Percentiles rank a stretch among this genome's conserved stretches.
phyloP scores from a whole-genome alignment of 2,888 invertebrate genomes.

The Plebejus argus region DNA sequence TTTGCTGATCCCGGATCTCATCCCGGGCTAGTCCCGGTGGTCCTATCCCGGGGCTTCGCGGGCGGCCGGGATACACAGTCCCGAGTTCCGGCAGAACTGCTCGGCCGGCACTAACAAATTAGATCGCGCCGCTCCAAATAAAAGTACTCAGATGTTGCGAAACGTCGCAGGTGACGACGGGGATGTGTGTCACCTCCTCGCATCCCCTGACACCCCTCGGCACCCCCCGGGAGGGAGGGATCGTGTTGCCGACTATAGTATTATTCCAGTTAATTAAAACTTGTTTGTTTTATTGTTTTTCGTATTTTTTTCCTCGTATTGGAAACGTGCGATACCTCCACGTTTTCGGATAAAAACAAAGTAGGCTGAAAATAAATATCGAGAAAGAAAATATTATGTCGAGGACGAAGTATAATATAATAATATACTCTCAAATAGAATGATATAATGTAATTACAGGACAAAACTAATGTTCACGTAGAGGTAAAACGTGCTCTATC shows the following conservation, averaged over 20 bases:
- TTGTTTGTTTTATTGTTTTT: constrained; percentile 10
- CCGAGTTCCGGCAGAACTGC: neutral
- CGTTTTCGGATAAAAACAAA: neutral
- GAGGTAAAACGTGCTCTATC: no score
- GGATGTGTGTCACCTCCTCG: neutral
- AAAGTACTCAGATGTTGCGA: neutral
- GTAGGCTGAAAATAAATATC: neutral
- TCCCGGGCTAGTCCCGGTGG: neutral
- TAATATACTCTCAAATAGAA: no score
- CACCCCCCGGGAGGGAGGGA: neutral
- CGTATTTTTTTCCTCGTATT: neutral
- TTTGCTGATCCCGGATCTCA: neutral
- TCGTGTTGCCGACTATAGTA: neutral
- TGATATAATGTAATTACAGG: no score
- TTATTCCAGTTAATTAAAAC: constrained; percentile 18
- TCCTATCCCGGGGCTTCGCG: neutral
- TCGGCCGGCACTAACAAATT: constrained; percentile 8
- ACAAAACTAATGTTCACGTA: no score
- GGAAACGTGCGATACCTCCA: neutral
- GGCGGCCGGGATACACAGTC: neutral
- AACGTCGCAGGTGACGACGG: constrained; percentile 19
- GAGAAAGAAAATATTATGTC: neutral
- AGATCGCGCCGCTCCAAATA: neutral
- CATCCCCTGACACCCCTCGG: neutral
- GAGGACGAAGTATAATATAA: neutral